Percentiles rank a stretch among this genome's conserved stretches.
Evolutionary conservation across 2,888 invertebrate species (phyloP).

Genomic region (Mythimna impura): DNA sequence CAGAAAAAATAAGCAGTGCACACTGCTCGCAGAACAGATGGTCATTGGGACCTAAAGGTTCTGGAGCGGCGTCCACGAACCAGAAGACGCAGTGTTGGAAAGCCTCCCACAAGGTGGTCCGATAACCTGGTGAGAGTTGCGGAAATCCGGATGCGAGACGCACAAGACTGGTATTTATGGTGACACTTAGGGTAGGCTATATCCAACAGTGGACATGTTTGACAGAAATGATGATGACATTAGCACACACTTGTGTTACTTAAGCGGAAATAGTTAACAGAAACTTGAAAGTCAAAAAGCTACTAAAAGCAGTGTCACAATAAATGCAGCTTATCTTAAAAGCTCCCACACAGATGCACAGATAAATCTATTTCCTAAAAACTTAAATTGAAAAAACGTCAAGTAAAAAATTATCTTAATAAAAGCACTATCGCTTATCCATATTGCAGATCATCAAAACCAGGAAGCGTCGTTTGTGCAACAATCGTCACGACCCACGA

Average conservation of each 20-base stretch:
- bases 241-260: background rate
- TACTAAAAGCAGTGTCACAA: background rate
- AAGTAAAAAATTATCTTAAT: slow-evolving; percentile 24
- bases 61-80: too few species aligned
- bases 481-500: slow-evolving; percentile 65
- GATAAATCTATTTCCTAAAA: slow-evolving; percentile 32
- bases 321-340: slow-evolving; percentile 1
- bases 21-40: too few species aligned
- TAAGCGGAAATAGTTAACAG: background rate
- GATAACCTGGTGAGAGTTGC: too few species aligned
- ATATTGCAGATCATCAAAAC: slow-evolving; percentile 59
- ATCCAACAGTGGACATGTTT: too few species aligned
- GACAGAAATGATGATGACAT: too few species aligned
- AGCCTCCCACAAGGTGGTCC: too few species aligned
- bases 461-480: slow-evolving; percentile 64
- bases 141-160: too few species aligned
- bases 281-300: slow-evolving; percentile 2
- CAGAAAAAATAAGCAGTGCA: too few species aligned
- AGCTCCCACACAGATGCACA: slow-evolving; percentile 23
- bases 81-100: too few species aligned
- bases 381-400: slow-evolving; percentile 11
- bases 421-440: slow-evolving; percentile 39
- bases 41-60: too few species aligned
- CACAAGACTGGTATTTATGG: too few species aligned
- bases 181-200: too few species aligned